These are phyloP conservation scores for Muscidifurax raptorellus DNA, from an alignment of 1,140 invertebrate genomes.

Conservation along the genomic window DNA sequence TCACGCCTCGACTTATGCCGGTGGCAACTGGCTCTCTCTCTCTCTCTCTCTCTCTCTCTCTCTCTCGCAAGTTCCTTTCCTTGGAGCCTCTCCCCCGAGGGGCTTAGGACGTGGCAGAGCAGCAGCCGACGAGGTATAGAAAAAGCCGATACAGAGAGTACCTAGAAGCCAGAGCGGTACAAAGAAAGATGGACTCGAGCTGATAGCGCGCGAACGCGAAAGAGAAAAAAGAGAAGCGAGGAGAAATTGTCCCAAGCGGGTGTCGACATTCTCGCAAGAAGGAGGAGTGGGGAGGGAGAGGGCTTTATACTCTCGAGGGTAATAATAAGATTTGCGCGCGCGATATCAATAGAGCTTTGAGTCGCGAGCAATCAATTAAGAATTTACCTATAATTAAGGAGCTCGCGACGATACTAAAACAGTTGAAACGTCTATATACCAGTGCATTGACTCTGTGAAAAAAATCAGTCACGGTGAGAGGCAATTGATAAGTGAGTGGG, in stretches of 20 bases:
- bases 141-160: slow-evolving; percentile 3
- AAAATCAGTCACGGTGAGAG: no score
- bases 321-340: slow-evolving; percentile 15
- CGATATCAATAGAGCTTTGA: background rate
- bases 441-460: background rate
- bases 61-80: background rate
- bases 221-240: background rate
- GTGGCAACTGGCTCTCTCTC: background rate
- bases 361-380: slow-evolving; percentile 5
- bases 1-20: background rate
- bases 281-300: no score
- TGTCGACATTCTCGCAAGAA: background rate
- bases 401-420: background rate
- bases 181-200: slow-evolving; percentile 3
- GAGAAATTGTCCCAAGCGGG: background rate
- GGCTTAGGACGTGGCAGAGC: background rate
- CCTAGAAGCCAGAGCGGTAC: background rate
- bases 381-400: slow-evolving; percentile 9
- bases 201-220: background rate
- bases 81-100: background rate
- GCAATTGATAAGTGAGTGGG: no score
- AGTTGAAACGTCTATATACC: background rate
- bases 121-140: background rate
- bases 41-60: background rate
- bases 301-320: background rate